Evolutionary conservation across 2,113 vertebrate species (phyloP).

Genomic region (Myiagra hebetior): DNA sequence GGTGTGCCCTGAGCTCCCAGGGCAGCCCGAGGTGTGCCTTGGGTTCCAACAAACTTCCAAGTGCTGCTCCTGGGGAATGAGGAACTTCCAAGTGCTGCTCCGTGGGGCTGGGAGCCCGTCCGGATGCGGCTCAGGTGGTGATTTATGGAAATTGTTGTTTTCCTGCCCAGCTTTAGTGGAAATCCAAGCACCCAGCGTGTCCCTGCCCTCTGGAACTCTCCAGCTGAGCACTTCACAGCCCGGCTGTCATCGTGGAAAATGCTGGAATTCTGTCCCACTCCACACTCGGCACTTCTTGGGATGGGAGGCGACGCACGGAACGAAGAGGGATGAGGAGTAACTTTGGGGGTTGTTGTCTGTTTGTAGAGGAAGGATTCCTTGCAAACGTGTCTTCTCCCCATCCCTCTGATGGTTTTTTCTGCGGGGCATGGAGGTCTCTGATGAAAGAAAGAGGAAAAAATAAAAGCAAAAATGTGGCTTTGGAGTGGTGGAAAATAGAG

Average conservation of each 20-base stretch:
- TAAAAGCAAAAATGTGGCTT: neutral
- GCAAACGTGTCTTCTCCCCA: neutral
- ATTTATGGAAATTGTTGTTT: neutral
- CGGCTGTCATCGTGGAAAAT: neutral
- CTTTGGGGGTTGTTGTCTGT: neutral
- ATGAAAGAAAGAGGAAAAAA: neutral
- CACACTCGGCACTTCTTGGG: neutral
- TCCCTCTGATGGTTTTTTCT: neutral
- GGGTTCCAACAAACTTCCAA: neutral
- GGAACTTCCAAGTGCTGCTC: neutral
- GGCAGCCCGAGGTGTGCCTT: no score
- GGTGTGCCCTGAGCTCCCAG: no score
- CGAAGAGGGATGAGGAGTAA: neutral
- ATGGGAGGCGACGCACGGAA: neutral
- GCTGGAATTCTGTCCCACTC: neutral
- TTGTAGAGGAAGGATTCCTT: neutral
- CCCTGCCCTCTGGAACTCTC: neutral
- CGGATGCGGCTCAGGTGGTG: neutral
- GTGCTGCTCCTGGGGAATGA: neutral
- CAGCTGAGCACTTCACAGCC: neutral
- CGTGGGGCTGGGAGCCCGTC: neutral
- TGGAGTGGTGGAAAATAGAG: neutral
- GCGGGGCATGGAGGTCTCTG: neutral
- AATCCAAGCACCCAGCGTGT: neutral
- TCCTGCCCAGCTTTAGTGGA: neutral